Conservation (phyloP, 1,140 invertebrate genomes). For the Hypothenemus hampei region DNA sequence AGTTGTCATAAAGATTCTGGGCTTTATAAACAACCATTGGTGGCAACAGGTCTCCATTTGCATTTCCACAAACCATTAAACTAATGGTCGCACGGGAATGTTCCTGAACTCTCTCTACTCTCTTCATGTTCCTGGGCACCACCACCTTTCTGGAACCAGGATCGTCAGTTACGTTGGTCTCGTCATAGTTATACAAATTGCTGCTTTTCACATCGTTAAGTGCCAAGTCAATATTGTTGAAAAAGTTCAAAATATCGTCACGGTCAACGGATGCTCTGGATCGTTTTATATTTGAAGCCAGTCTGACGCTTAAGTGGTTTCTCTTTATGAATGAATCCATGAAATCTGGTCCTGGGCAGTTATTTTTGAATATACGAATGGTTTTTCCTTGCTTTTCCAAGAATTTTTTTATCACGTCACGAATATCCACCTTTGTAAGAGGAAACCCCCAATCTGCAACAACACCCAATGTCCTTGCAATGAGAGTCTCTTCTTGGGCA, state of each 20-base stretch:
- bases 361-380: neutral
- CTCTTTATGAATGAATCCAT: neutral
- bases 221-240: slow-evolving; percentile 5
- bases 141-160: slow-evolving; percentile 25
- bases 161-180: slow-evolving; percentile 27
- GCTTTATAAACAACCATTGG: slow-evolving; percentile 45
- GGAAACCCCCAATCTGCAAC: too few species aligned
- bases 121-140: slow-evolving; percentile 11
- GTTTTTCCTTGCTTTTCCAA: slow-evolving; percentile 2
- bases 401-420: too few species aligned
- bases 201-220: neutral
- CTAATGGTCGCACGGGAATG: slow-evolving; percentile 20
- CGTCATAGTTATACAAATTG: slow-evolving; percentile 25
- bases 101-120: slow-evolving; percentile 21
- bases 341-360: neutral
- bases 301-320: neutral
- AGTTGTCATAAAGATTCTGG: slow-evolving; percentile 39
- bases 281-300: slow-evolving; percentile 1
- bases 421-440: too few species aligned
- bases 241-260: slow-evolving; percentile 2
- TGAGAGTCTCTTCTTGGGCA: too few species aligned
- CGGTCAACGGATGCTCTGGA: neutral
- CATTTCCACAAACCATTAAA: slow-evolving; percentile 34
- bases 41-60: slow-evolving; percentile 30
- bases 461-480: too few species aligned